These are phyloP conservation scores for Alfaro cultratus DNA, from an alignment of 2,797 vertebrate genomes.

Conservation along the genomic window DNA sequence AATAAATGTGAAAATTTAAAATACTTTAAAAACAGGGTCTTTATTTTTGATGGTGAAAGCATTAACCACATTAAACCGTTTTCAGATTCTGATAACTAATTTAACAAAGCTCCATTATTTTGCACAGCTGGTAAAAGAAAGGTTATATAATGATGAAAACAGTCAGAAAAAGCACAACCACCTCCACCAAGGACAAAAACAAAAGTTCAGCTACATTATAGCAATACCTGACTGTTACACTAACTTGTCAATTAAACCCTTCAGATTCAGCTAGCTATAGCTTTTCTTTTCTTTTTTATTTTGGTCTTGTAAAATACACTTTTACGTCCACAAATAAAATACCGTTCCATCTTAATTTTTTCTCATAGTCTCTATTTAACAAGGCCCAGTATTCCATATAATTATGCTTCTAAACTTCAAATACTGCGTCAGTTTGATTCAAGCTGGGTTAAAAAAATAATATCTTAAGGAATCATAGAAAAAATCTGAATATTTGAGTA, in stretches of 20 bases:
- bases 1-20: background rate
- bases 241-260: background rate
- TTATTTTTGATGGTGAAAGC: background rate
- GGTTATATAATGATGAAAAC: background rate
- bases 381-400: background rate
- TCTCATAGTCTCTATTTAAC: background rate
- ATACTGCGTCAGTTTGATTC: background rate
- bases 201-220: background rate
- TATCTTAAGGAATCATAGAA: too few species aligned
- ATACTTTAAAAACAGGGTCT: background rate
- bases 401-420: background rate
- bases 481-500: background rate
- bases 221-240: background rate
- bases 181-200: background rate
- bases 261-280: background rate
- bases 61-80: background rate
- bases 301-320: background rate
- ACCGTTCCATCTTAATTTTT: background rate
- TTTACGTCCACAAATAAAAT: background rate
- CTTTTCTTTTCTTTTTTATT: background rate
- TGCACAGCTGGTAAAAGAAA: background rate
- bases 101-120: background rate
- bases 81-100: background rate
- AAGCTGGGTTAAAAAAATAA: background rate
- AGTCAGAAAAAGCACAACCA: conserved; percentile 1